A percentile compares a stretch with the other conserved stretches of the same genome.
These are phyloP conservation scores for Coptodon rendalli DNA, from an alignment of 2,113 vertebrate genomes.

Conservation along the genomic window DNA sequence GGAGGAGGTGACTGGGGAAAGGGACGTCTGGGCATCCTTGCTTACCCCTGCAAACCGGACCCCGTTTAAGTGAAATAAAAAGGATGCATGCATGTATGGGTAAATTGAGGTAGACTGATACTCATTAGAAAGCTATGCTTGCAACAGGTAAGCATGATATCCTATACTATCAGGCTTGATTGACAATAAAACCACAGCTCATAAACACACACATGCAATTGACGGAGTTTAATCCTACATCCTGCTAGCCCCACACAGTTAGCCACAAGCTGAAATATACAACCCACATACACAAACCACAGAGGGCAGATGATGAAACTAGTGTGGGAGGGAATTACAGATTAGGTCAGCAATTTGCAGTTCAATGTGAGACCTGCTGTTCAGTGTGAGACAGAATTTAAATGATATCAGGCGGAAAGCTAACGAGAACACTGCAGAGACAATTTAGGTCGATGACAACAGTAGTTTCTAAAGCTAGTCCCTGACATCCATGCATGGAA, in stretches of 20 bases:
- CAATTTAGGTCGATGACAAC: background rate
- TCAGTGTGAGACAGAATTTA: background rate
- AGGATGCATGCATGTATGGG: background rate
- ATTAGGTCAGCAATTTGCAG: background rate
- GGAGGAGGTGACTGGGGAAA: background rate
- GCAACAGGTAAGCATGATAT: background rate
- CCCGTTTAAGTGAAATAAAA: background rate
- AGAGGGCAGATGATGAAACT: constrained; percentile 1
- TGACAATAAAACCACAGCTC: background rate
- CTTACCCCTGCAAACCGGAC: background rate
- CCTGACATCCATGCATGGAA: background rate
- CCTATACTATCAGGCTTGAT: background rate
- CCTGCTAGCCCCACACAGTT: background rate
- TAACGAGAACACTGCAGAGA: background rate
- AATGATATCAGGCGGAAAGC: background rate
- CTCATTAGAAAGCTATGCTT: background rate
- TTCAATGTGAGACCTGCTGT: background rate
- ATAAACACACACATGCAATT: background rate
- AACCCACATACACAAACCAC: background rate
- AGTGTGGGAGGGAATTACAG: background rate
- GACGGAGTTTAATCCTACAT: background rate
- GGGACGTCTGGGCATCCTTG: background rate
- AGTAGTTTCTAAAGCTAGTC: background rate
- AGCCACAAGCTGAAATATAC: constrained; percentile 2
- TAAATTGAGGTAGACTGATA: background rate